Evolutionary conservation across 2,797 vertebrate genomes (phyloP), one percentile per base, ranked within the genome.

Genomic region (Centroberyx gerrardi): DNA sequence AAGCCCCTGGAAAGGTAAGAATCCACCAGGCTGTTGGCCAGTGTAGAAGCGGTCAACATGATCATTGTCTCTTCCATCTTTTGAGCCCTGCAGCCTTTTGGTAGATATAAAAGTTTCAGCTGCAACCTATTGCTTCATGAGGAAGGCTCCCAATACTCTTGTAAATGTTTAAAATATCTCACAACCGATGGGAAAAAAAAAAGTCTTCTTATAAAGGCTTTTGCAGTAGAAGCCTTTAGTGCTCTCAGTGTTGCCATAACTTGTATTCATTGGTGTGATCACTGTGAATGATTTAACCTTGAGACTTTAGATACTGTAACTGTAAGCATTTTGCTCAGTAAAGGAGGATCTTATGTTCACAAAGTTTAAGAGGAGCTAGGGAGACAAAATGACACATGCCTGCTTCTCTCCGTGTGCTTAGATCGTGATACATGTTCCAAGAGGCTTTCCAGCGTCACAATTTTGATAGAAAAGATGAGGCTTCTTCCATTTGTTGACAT

Each of bases 1-100:
- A 84, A 29, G 40, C 81, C 44, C 63, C 86, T 0, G 66, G 75
- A 64, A 93, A 96, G 97, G 97, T 97, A 75, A 85, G 94, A 87
- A 6, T 54, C 8, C 0, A 28, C 15, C 52, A 44, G 27, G 18
- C 7, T 48, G 17, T 5, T 1, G 13, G 8, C 12, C 52, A 14
- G 3, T 3, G 15, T 22, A 17, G 36, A 29, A 61, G 3, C 17
- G 6, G 42, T 13, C 15, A 17, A n/a, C 44, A 17, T 56, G 42
- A 13, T 44, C 22, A 53, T 14, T 22, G n/a, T 31, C 53, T 31
- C 53, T 14, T 27, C 5, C 52, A 27, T 14, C 1, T 15, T 48
- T 48, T 48, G 46, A 48, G 15, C 17, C 46, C 2, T 4, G 15
- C 46, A 4, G 4, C 17, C 14, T 17, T 48, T 3, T 48, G 38